phyloP scores from a whole-genome alignment of 2,888 invertebrate genomes.

The Melanostoma mellinum region DNA sequence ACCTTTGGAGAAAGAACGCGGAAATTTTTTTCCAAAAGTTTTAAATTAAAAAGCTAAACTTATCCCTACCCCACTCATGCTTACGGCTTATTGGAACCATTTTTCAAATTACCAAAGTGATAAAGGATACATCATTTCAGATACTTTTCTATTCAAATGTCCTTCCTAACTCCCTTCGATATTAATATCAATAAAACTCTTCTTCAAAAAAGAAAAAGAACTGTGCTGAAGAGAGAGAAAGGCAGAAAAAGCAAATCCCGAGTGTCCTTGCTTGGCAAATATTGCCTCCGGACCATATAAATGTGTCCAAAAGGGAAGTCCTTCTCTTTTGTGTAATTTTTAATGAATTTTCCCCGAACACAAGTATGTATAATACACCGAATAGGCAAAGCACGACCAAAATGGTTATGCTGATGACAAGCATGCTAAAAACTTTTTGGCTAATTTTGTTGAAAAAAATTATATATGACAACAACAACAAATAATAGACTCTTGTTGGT shows the following conservation, averaged over 20 bases:
- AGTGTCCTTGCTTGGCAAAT: slow-evolving; percentile 58
- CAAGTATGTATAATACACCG: background rate
- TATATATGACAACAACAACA: slow-evolving; percentile 6
- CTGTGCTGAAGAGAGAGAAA: background rate
- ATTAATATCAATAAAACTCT: slow-evolving; percentile 52
- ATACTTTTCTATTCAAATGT: slow-evolving; percentile 44
- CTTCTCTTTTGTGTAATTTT: slow-evolving; percentile 56
- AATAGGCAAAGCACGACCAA: slow-evolving; percentile 24
- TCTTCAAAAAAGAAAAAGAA: slow-evolving; percentile 24
- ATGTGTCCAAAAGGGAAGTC: slow-evolving; percentile 52
- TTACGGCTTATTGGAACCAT: slow-evolving; percentile 59
- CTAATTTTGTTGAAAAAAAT: slow-evolving; percentile 20
- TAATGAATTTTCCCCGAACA: slow-evolving; percentile 31
- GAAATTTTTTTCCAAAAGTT: slow-evolving; percentile 7
- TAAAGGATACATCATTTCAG: slow-evolving; percentile 41
- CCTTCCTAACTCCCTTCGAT: slow-evolving; percentile 2
- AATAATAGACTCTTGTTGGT: slow-evolving; percentile 24
- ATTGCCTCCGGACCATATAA: slow-evolving; percentile 46
- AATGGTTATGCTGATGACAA: slow-evolving; percentile 34
- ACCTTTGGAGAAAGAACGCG: background rate
- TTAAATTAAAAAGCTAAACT: slow-evolving; percentile 51
- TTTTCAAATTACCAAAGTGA: slow-evolving; percentile 44
- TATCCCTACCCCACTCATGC: slow-evolving; percentile 24
- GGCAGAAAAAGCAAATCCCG: slow-evolving; percentile 22
- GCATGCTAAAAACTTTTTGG: slow-evolving; percentile 25